phyloP scores from a whole-genome alignment of 2,888 invertebrate species.

The Capitulum mitella region DNA sequence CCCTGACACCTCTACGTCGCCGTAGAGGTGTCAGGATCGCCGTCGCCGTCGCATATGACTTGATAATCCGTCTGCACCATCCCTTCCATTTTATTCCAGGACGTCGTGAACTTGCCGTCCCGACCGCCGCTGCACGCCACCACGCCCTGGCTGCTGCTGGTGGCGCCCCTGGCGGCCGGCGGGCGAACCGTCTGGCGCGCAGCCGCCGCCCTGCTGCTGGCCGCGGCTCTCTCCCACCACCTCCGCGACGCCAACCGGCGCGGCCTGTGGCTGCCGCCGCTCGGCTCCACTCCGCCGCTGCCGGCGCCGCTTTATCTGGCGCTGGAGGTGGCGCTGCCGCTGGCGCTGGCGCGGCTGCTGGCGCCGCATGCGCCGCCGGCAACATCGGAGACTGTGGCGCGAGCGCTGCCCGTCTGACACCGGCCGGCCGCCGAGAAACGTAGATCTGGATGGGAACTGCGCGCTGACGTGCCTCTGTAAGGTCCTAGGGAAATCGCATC shows the following conservation, averaged over 20 bases:
- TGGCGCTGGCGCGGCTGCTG: neutral
- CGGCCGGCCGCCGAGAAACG: neutral
- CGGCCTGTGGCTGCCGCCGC: slow-evolving; percentile 29
- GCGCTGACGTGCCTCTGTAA: too few species aligned
- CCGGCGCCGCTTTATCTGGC: neutral
- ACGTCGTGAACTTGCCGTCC: neutral
- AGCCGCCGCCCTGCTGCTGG: slow-evolving; percentile 5
- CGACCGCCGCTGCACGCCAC: slow-evolving; percentile 15
- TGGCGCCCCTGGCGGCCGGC: neutral
- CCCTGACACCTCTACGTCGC: too few species aligned
- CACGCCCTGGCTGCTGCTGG: slow-evolving; percentile 13
- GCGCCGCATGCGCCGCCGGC: neutral
- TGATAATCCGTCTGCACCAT: too few species aligned
- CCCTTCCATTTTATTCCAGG: too few species aligned
- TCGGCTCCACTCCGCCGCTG: slow-evolving; percentile 25
- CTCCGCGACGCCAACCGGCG: slow-evolving; percentile 29
- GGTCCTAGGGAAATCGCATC: too few species aligned
- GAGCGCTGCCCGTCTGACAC: neutral
- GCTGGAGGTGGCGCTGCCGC: neutral
- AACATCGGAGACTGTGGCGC: neutral
- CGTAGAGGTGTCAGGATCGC: too few species aligned
- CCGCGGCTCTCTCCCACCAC: slow-evolving; percentile 25
- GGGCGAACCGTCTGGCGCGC: neutral
- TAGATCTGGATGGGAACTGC: too few species aligned
- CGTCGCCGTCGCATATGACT: neutral